Percentiles rank a stretch among this genome's conserved stretches.
These are phyloP conservation scores for Callithrix jacchus DNA, from an alignment of 2,113 vertebrate genomes.

Conservation along the genomic window DNA sequence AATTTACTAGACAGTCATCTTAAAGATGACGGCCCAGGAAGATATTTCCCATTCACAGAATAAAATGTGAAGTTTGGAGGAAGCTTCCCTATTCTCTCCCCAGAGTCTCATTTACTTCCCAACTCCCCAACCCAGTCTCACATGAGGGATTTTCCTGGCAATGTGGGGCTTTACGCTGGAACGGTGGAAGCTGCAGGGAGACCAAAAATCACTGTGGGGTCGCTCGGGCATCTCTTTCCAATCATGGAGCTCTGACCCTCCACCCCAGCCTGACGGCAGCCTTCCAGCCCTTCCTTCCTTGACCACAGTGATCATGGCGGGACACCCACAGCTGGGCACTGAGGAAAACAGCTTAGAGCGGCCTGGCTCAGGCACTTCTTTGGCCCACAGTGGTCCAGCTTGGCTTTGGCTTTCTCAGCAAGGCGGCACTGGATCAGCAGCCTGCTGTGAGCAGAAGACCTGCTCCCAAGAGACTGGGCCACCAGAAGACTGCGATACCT, in stretches of 20 bases:
- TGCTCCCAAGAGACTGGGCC: neutral
- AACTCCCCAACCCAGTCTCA: rapidly evolving
- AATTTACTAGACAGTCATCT: neutral
- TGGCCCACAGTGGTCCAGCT: too few relatives aligned
- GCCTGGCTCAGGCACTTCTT: neutral
- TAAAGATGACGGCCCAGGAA: neutral
- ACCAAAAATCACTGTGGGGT: neutral
- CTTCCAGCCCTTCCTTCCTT: neutral
- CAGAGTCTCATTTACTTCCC: neutral
- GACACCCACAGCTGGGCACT: neutral
- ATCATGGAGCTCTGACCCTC: neutral
- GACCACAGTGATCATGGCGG: neutral
- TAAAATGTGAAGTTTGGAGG: neutral
- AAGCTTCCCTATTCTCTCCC: neutral
- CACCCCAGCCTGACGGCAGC: neutral
- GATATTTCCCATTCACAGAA: neutral
- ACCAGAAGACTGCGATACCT: neutral
- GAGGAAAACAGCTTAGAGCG: neutral
- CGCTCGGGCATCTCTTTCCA: neutral
- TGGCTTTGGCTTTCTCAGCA: conserved; percentile 65
- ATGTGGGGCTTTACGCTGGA: rapidly evolving
- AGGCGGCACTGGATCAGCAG: conserved; percentile 11
- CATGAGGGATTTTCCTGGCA: neutral
- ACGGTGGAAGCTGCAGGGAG: neutral
- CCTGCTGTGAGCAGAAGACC: neutral